phyloP scores from a whole-genome alignment of 2,888 invertebrate genomes.

The Drosophila kokeensis region DNA sequence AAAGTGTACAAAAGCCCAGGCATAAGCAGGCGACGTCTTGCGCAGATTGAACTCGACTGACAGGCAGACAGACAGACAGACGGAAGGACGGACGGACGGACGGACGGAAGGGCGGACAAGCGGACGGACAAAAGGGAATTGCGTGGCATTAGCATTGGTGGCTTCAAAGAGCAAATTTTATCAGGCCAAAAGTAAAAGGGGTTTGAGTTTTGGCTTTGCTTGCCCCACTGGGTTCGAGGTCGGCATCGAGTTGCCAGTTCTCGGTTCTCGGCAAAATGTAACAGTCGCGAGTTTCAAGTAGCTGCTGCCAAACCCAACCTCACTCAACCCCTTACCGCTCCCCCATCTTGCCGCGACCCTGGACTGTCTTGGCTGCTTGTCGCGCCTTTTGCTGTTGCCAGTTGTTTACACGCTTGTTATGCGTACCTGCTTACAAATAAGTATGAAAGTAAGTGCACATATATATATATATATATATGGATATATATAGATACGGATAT shows the following conservation, averaged over 20 bases:
- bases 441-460: constrained; percentile 20
- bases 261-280: constrained; percentile 31
- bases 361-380: constrained; percentile 12
- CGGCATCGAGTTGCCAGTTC: constrained; percentile 28
- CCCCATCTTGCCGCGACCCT: not conserved
- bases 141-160: constrained; percentile 57
- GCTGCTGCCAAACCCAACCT: constrained; percentile 35
- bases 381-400: constrained; percentile 61
- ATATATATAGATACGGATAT: constrained; percentile 20
- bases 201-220: constrained; percentile 28
- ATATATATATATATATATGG: constrained; percentile 12
- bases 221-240: constrained; percentile 23
- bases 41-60: constrained; percentile 63
- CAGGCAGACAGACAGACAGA: constrained; percentile 2
- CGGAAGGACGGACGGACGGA: not conserved
- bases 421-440: constrained; percentile 59
- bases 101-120: not conserved
- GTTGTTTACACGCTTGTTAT: constrained; percentile 79
- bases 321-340: not conserved
- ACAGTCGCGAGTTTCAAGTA: constrained; percentile 75
- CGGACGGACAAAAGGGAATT: constrained; percentile 39
- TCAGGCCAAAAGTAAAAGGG: constrained; percentile 39
- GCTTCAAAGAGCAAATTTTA: constrained; percentile 74
- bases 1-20: constrained; percentile 49
- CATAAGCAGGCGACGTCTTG: constrained; percentile 46